Percentiles rank a stretch among this genome's conserved stretches.
Conservation (phyloP, 2,888 invertebrate species). For the Cylindroiulus punctatus region DNA sequence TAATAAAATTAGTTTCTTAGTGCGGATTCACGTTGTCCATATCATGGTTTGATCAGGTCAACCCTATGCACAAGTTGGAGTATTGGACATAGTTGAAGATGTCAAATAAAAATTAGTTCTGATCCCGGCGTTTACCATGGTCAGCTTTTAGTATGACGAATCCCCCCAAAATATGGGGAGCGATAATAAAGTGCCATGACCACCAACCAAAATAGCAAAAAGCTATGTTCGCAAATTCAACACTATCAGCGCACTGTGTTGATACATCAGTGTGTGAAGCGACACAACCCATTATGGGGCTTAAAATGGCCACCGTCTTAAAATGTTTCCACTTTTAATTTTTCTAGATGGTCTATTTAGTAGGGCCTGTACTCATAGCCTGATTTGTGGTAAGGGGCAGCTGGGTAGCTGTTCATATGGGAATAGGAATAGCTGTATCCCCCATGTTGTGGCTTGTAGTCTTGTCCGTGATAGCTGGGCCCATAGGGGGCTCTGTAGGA, state of each 20-base stretch:
- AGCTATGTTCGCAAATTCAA: not conserved
- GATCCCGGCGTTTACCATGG: not conserved
- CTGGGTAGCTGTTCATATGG: not conserved
- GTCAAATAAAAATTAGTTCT: not conserved
- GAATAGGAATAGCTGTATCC: conserved; percentile 23
- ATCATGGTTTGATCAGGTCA: not conserved
- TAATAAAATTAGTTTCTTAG: not conserved
- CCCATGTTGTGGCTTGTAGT: not conserved
- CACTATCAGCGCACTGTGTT: not conserved
- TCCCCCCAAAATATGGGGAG: too few relatives aligned
- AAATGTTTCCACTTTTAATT: too few relatives aligned
- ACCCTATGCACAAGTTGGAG: not conserved
- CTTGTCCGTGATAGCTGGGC: not conserved
- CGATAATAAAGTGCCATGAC: not conserved
- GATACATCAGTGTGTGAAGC: not conserved
- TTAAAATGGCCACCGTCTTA: not conserved
- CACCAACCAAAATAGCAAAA: not conserved
- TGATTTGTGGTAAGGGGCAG: not conserved
- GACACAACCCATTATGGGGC: not conserved
- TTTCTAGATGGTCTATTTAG: not conserved
- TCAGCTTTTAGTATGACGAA: not conserved
- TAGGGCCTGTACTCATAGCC: conserved; percentile 15
- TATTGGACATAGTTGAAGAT: not conserved
- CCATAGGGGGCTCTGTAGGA: not conserved
- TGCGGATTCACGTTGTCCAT: not conserved